Evolutionary conservation across 1,140 invertebrate genomes (phyloP), one percentile per base, ranked within the genome.

Genomic region (Bombus cullumanus): DNA sequence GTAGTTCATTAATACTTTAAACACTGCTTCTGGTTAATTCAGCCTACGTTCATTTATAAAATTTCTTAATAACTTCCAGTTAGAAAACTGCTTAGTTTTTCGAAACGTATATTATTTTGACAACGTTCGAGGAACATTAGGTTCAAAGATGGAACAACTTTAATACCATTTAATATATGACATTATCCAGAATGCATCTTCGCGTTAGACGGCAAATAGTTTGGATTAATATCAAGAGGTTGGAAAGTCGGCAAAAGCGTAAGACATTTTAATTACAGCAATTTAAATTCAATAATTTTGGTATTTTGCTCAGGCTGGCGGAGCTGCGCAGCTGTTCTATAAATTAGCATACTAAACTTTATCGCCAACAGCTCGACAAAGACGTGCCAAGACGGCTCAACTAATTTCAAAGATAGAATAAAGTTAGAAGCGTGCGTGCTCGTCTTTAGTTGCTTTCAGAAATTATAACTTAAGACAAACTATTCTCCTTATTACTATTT

Each of bases 321-420:
- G 90, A 94, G 89, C 91, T 92, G 92, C 92, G 92, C 94, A 95
- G 94, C 94, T 95, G 94, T 95, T 95, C 93, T 93, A 84, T 90
- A 91, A 95, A 95, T 95, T 95, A 95, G 94, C 94, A 95, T 95
- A 95, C 94, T 95, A 95, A 95, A 95, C 94, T 95, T 95, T 95
- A 95, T 95, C 94, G 94, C 94, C 95, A 94, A 94, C 94, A 95
- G 93, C 94, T 92, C 94, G 94, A 95, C 94, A 95, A 95, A 95
- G 95, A 95, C 94, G 94, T 94, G 94, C 93, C 94, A 95, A 95
- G 94, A 94, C 92, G 94, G 93, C 94, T 95, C 92, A 95, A 95
- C 94, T 95, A 95, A 95, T 95, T 95, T 94, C 92, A 92, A 94
- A 95, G 94, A 95, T 95, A 94, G 93, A 95, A 95, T 95, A 93